Percentiles rank a stretch among this genome's conserved stretches.
phyloP scores from a whole-genome alignment of 2,888 invertebrate genomes.

The Phyto melanocephala region DNA sequence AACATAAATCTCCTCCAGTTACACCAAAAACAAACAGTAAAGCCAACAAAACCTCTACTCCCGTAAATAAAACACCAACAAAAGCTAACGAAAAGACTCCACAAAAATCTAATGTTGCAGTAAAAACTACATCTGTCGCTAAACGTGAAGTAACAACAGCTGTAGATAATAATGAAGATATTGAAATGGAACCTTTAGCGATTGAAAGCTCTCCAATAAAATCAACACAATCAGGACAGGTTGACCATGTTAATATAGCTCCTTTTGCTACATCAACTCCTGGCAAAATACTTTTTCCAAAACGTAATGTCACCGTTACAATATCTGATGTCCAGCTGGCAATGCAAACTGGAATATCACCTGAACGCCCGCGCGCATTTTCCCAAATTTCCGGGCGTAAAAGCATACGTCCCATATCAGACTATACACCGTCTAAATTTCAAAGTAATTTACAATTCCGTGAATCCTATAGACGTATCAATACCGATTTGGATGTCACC shows the following conservation, averaged over 20 bases:
- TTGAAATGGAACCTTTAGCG: slow-evolving; percentile 72
- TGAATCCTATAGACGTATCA: slow-evolving; percentile 73
- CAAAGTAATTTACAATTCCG: slow-evolving; percentile 69
- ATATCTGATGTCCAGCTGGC: slow-evolving; percentile 69
- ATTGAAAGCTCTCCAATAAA: slow-evolving; percentile 71
- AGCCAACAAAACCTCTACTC: slow-evolving; percentile 25
- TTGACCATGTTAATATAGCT: not conserved
- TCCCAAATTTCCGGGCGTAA: slow-evolving; percentile 76
- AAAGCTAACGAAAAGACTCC: slow-evolving; percentile 41
- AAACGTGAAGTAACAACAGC: slow-evolving; percentile 46
- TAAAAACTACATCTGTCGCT: slow-evolving; percentile 7
- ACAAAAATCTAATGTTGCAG: slow-evolving; percentile 19
- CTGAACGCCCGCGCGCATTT: slow-evolving; percentile 70
- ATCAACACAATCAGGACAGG: not conserved
- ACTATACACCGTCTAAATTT: slow-evolving; percentile 71
- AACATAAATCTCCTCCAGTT: slow-evolving; percentile 24
- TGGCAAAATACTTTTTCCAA: slow-evolving; percentile 68
- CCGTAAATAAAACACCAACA: slow-evolving; percentile 44
- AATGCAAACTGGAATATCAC: slow-evolving; percentile 65
- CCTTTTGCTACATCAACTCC: slow-evolving; percentile 75
- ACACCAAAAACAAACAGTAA: slow-evolving; percentile 32
- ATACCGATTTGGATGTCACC: slow-evolving; percentile 75
- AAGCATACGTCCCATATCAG: slow-evolving; percentile 72
- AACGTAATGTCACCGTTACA: slow-evolving; percentile 37
- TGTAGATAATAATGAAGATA: slow-evolving; percentile 68